A percentile compares a stretch with the other conserved stretches of the same genome.
These are phyloP conservation scores for Neoascia interrupta DNA, from an alignment of 2,888 invertebrate genomes.

Conservation along the genomic window DNA sequence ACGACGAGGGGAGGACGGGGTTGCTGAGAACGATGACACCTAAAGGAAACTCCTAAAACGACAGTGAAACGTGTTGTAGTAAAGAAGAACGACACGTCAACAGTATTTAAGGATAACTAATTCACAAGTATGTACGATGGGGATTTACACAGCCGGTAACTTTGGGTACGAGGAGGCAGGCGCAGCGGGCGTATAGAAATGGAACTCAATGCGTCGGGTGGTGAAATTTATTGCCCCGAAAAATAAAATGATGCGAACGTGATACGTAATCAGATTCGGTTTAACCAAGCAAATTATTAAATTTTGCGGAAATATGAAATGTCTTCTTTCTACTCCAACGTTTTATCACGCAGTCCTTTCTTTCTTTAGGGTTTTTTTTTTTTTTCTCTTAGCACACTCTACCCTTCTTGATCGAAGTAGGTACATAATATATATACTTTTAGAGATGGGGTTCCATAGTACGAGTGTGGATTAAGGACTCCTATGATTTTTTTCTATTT, in stretches of 20 bases:
- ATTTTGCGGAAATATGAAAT: slow-evolving; percentile 62
- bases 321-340: slow-evolving; percentile 36
- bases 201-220: slow-evolving; percentile 9
- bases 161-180: background rate
- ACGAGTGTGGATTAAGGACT: slow-evolving; percentile 19
- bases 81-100: slow-evolving; percentile 47
- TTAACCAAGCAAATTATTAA: slow-evolving; percentile 65
- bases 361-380: background rate
- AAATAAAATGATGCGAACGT: slow-evolving; percentile 55
- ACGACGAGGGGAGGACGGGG: background rate
- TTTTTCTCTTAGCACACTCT: background rate
- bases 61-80: slow-evolving; percentile 23
- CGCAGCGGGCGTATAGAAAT: background rate
- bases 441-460: background rate
- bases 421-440: background rate
- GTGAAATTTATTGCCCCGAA: slow-evolving; percentile 53
- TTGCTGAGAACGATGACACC: slow-evolving; percentile 32
- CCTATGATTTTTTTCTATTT: slow-evolving; percentile 18
- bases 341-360: slow-evolving; percentile 22
- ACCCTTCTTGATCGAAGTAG: background rate
- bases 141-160: slow-evolving; percentile 10
- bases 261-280: slow-evolving; percentile 53
- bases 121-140: slow-evolving; percentile 35
- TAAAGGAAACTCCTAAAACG: slow-evolving; percentile 5
- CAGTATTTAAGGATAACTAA: slow-evolving; percentile 55